A percentile compares a stretch with the other conserved stretches of the same genome.
These are phyloP conservation scores for Epizoanthus fatuus DNA, from an alignment of 92 coral and sea anemone genomes.

Conservation along the genomic window DNA sequence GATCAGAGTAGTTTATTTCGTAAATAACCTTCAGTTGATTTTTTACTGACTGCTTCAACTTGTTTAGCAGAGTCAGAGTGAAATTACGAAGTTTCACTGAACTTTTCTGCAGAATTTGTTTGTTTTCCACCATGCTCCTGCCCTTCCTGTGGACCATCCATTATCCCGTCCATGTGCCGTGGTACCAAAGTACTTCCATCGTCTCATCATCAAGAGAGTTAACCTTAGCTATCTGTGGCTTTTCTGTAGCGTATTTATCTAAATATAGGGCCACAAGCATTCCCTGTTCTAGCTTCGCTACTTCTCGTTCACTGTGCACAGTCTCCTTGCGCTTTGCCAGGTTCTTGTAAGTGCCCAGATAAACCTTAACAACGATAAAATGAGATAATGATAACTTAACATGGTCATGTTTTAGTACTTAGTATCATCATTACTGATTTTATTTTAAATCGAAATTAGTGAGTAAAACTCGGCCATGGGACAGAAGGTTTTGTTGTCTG, in stretches of 20 bases:
- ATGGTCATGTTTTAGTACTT: too few species aligned
- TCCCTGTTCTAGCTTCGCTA: neutral
- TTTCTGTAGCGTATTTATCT: slow-evolving; percentile 26
- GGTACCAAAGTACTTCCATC: neutral
- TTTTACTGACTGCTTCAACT: slow-evolving; percentile 8
- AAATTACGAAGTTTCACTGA: slow-evolving; percentile 8
- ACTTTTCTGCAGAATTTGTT: too few species aligned
- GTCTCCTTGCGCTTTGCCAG: neutral
- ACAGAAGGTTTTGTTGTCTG: too few species aligned
- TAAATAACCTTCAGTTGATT: slow-evolving; percentile 22
- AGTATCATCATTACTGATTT: too few species aligned
- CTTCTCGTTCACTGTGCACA: neutral
- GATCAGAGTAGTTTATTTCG: neutral
- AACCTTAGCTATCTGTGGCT: slow-evolving; percentile 34
- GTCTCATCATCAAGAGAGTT: slow-evolving; percentile 2
- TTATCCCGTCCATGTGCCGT: slow-evolving; percentile 18
- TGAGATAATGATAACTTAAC: too few species aligned
- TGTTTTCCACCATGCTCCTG: too few species aligned
- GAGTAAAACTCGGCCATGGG: too few species aligned
- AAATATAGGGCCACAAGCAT: slow-evolving; percentile 27
- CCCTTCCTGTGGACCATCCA: slow-evolving; percentile 9
- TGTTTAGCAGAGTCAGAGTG: slow-evolving; percentile 23
- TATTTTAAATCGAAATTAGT: too few species aligned
- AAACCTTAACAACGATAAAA: neutral
- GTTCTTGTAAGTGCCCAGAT: neutral